These are phyloP conservation scores for Alcedo atthis DNA, from an alignment of 2,797 vertebrate genomes.

Conservation along the genomic window DNA sequence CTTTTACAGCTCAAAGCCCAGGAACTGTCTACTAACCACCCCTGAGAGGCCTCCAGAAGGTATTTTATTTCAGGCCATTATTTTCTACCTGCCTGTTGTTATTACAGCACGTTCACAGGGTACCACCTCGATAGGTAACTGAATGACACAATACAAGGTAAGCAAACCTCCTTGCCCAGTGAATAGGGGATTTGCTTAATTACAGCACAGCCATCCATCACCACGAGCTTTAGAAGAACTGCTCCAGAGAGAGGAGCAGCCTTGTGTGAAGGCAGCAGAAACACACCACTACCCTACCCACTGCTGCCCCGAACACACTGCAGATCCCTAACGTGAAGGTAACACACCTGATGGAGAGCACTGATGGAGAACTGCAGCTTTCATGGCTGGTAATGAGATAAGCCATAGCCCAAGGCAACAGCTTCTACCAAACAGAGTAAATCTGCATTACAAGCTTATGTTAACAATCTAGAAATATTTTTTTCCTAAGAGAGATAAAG, in stretches of 20 bases:
- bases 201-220: neutral
- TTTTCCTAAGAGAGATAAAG: neutral
- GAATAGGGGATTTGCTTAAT: neutral
- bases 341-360: neutral
- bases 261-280: neutral
- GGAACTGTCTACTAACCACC: constrained; percentile 2
- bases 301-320: neutral
- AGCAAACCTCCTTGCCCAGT: neutral
- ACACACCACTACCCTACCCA: neutral
- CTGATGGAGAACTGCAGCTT: neutral
- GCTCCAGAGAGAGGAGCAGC: neutral
- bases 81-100: neutral
- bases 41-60: neutral
- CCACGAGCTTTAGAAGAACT: neutral
- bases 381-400: neutral
- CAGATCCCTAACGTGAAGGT: neutral
- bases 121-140: neutral
- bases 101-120: neutral
- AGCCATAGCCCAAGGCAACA: neutral
- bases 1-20: constrained; percentile 10
- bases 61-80: constrained; percentile 23
- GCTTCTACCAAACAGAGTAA: neutral
- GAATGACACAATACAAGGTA: neutral
- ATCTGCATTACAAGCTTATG: neutral
- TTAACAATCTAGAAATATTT: neutral